Percentiles rank a stretch among this genome's conserved stretches.
These are phyloP conservation scores for Phania funesta DNA, from an alignment of 2,888 invertebrate species.

Conservation along the genomic window DNA sequence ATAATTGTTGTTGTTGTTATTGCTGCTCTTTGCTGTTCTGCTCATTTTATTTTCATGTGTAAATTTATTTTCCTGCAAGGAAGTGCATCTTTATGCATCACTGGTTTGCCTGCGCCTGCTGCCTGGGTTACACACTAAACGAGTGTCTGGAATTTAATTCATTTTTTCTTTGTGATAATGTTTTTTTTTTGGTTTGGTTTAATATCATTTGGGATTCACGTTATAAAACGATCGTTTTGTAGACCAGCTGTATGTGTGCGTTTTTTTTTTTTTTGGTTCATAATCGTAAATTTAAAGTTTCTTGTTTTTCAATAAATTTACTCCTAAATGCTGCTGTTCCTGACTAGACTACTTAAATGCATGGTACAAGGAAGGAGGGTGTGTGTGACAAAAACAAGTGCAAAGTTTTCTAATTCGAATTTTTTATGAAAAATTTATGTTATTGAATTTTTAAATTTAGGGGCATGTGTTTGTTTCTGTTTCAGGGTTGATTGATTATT, in stretches of 20 bases:
- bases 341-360: conserved; percentile 4
- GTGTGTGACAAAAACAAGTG: conserved; percentile 42
- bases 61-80: conserved; percentile 60
- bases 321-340: conserved; percentile 10
- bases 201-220: conserved; percentile 33
- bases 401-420: conserved; percentile 37
- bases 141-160: conserved; percentile 54
- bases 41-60: conserved; percentile 46
- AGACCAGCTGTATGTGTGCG: not conserved
- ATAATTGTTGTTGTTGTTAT: not conserved
- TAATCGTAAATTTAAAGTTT: conserved; percentile 40
- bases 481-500: conserved; percentile 64
- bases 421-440: conserved; percentile 40
- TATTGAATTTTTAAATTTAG: conserved; percentile 9
- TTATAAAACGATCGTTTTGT: conserved; percentile 26
- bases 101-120: conserved; percentile 28
- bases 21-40: conserved; percentile 17
- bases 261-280: conserved; percentile 8
- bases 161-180: conserved; percentile 15
- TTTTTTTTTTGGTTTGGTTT: conserved; percentile 34
- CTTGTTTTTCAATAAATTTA: conserved; percentile 24
- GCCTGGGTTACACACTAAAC: conserved; percentile 30
- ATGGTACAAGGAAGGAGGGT: not conserved
- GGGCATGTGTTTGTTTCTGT: not conserved
- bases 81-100: conserved; percentile 64